These are phyloP conservation scores for Megalopta genalis DNA, from an alignment of 1,140 invertebrate species.

Conservation along the genomic window DNA sequence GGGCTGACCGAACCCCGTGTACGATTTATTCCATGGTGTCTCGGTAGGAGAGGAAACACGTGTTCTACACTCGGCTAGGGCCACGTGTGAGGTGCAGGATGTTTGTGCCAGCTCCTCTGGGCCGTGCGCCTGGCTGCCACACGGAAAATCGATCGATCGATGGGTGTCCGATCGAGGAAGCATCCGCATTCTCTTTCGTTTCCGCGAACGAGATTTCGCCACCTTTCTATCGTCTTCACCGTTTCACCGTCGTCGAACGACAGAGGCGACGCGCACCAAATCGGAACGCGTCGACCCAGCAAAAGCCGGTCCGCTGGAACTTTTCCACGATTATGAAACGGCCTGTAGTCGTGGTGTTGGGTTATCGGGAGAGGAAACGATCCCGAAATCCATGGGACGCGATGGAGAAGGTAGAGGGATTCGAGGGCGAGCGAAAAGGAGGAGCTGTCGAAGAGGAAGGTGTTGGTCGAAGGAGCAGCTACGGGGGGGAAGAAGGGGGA, in stretches of 20 bases:
- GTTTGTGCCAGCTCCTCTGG: constrained; percentile 29
- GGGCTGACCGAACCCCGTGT: constrained; percentile 1
- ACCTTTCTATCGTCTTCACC: too few relatives aligned
- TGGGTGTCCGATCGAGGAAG: background rate
- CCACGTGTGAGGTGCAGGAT: constrained; percentile 49
- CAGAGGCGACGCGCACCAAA: too few relatives aligned
- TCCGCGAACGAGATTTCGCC: too few relatives aligned
- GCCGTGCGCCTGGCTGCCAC: background rate
- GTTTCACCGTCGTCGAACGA: too few relatives aligned
- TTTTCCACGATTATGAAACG: constrained; percentile 2
- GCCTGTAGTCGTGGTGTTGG: too few relatives aligned
- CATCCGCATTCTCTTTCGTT: too few relatives aligned
- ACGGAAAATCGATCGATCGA: constrained; percentile 20
- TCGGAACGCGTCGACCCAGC: too few relatives aligned
- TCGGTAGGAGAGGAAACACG: constrained; percentile 44
- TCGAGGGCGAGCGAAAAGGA: background rate
- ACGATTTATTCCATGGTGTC: constrained; percentile 15
- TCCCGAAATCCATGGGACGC: background rate
- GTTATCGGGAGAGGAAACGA: background rate
- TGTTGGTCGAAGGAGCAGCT: too few relatives aligned
- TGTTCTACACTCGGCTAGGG: constrained; percentile 26
- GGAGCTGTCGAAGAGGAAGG: background rate
- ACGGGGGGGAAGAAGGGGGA: background rate
- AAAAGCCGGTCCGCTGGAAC: background rate
- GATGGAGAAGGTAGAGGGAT: background rate